Percentiles rank a stretch among this genome's conserved stretches.
Conservation (phyloP, 2,888 invertebrate genomes). For the Corbicula japonica region DNA sequence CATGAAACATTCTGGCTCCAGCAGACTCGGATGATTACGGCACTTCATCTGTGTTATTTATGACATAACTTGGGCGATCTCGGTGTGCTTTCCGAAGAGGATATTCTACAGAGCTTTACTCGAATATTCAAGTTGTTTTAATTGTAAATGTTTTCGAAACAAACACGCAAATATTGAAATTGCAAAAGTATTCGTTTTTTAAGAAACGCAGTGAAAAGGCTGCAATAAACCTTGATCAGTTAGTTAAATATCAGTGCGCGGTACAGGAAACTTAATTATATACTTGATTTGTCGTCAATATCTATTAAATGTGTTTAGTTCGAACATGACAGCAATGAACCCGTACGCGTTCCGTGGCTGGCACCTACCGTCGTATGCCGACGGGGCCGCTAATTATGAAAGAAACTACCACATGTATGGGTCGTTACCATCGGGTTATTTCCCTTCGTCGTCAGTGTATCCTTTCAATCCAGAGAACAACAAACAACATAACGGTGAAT, state of each 20-base stretch:
- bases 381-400: constrained; percentile 77
- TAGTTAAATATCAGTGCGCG: too few species aligned
- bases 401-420: constrained; percentile 81
- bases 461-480: constrained; percentile 79
- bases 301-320: constrained; percentile 26
- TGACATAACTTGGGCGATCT: too few species aligned
- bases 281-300: constrained; percentile 15
- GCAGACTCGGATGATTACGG: constrained; percentile 7
- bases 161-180: too few species aligned
- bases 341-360: constrained; percentile 82
- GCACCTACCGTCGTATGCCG: constrained; percentile 81
- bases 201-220: too few species aligned
- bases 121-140: too few species aligned
- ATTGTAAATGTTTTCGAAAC: too few species aligned
- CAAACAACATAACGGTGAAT: constrained; percentile 78
- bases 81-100: too few species aligned
- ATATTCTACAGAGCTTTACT: too few species aligned
- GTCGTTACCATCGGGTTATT: constrained; percentile 80
- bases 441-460: constrained; percentile 78
- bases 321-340: constrained; percentile 76
- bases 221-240: too few species aligned
- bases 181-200: too few species aligned
- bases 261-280: constrained; percentile 9
- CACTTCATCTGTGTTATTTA: constrained; percentile 20
- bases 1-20: constrained; percentile 40